phyloP scores from a whole-genome alignment of 2,113 vertebrate species.

The Axis porcinus region DNA sequence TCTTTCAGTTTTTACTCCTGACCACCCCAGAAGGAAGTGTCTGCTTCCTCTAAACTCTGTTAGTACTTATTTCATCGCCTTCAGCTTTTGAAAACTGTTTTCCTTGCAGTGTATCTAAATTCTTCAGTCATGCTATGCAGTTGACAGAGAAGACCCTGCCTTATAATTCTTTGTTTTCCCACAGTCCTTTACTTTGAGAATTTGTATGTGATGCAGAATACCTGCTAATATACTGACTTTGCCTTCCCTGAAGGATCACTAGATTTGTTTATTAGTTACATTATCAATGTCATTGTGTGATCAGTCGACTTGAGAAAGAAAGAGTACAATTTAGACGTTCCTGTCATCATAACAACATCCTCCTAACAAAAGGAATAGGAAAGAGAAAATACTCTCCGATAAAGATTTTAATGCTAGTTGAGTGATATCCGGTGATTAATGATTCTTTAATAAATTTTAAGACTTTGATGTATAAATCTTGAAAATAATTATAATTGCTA shows the following conservation, averaged over 20 bases:
- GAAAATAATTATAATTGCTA: constrained; percentile 20
- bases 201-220: background rate
- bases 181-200: background rate
- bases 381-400: background rate
- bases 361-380: background rate
- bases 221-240: background rate
- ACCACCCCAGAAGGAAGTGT: background rate
- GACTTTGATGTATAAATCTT: background rate
- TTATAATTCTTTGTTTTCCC: background rate
- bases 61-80: background rate
- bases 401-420: background rate
- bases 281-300: background rate
- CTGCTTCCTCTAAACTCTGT: background rate
- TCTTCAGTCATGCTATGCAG: background rate
- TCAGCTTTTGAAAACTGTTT: background rate
- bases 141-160: background rate
- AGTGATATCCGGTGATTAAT: background rate
- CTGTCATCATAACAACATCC: background rate
- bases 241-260: background rate
- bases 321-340: background rate
- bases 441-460: background rate
- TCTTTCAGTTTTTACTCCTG: background rate
- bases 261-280: background rate
- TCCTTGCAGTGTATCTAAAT: background rate
- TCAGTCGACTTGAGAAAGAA: background rate